Base-by-base conservation (phyloP, 2,797 vertebrate species). In the Siniperca scherzeri region DNA sequence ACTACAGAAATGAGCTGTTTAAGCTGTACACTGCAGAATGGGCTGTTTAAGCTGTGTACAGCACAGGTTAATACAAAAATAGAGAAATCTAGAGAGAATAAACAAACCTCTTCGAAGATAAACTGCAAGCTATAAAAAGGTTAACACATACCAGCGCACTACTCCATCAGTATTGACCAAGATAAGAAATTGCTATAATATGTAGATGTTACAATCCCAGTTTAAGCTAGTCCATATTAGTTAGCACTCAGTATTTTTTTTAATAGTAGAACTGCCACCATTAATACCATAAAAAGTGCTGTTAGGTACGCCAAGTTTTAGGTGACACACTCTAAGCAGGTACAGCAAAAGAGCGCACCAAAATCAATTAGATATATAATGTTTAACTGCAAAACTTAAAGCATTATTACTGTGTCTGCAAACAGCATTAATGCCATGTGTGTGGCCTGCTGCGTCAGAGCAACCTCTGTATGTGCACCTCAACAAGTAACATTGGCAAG, bases 61-160 rank as follows among this genome's bases (percentile, higher is more conserved):
- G 50, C 71, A 44, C 33, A 72, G 72, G 87, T 88, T 91, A 92
- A 78, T 94, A 94, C 48, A 92, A 93, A 92, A 92, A 92, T 91
- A 92, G 83, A 92, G 71, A 86, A 77, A 80, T 88, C 27, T 83
- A 74, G 42, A 67, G 14, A 80, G 46, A 70, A 75, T 79, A 81
- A 89, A 83, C 59, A 80, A 78, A 83, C 19, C 46, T 78, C 52
- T 78, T 52, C 10, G 19, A 71, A 85, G 44, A 81, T 77, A 55
- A 81, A 83, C 57, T 40, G 48, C 16, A 75, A 74, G 22, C 69
- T 81, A 64, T 73, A 50, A 81, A 90, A 83, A 77, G 19, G 38
- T 66, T 40, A 81, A 82, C 30, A 59, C 68, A 77, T 57, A 30
- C 22, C 76, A 80, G 61, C 7, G 42, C 62, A 83, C 44, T 64